Conservation (phyloP, 2,797 vertebrate genomes). For the Sarcoramphus papa region DNA sequence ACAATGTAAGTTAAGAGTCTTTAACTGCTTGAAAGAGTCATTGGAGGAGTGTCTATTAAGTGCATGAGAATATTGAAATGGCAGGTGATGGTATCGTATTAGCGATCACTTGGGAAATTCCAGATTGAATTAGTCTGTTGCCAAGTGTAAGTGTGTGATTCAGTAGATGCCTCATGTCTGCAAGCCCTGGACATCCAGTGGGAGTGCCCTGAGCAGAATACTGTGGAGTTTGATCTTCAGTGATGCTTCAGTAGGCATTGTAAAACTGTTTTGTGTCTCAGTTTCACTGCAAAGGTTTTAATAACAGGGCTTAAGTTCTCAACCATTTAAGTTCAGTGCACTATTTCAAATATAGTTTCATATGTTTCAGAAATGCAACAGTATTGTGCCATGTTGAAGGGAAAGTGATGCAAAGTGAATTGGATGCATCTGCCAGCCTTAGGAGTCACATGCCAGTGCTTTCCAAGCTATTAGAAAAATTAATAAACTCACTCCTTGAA, state of each 20-base stretch:
- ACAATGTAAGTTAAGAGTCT: not conserved
- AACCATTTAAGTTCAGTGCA: not conserved
- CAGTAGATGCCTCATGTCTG: not conserved
- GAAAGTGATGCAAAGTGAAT: not conserved
- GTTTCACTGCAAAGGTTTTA: not conserved
- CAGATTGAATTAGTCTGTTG: not conserved
- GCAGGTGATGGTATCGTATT: not conserved
- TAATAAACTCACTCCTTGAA: conserved; percentile 32
- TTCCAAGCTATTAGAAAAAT: conserved; percentile 35
- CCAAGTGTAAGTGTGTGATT: not conserved
- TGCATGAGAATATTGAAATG: not conserved
- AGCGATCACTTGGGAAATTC: not conserved
- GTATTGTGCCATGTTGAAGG: not conserved
- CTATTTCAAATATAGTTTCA: not conserved
- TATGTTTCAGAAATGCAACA: not conserved
- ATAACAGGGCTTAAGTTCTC: not conserved
- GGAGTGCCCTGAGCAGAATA: not conserved
- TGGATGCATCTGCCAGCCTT: not conserved
- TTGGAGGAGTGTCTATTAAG: not conserved
- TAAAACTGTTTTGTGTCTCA: not conserved
- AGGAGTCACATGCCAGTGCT: not conserved
- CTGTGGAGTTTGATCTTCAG: not conserved
- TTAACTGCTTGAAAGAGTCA: not conserved
- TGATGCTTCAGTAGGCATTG: not conserved
- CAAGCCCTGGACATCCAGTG: not conserved